Conservation (phyloP, 1,140 invertebrate species). For the Matsumurasca onukii region DNA sequence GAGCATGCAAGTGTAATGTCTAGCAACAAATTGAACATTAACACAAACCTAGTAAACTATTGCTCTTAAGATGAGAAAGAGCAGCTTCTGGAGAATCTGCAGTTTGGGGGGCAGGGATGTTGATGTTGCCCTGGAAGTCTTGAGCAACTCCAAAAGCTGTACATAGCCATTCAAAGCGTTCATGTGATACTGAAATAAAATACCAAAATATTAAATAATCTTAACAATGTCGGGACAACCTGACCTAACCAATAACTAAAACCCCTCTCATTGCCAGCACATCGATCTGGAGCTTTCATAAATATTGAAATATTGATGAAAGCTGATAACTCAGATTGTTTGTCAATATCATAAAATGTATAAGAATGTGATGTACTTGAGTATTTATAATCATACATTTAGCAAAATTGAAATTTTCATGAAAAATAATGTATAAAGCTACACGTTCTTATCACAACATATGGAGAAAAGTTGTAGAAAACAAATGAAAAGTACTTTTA, state of each 20-base stretch:
- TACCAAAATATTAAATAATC: too few species aligned
- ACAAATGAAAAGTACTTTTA: neutral
- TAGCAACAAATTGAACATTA: neutral
- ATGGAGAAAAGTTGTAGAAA: neutral
- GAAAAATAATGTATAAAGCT: neutral
- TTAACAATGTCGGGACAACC: too few species aligned
- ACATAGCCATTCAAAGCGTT: neutral
- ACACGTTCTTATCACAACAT: neutral
- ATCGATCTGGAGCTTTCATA: neutral
- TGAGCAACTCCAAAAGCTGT: neutral
- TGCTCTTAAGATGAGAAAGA: constrained; percentile 3
- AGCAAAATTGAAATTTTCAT: too few species aligned
- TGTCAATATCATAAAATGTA: neutral
- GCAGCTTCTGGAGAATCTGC: neutral
- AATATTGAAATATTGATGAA: neutral
- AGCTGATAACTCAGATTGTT: neutral
- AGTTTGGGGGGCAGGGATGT: neutral
- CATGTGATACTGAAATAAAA: neutral
- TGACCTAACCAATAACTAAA: too few species aligned
- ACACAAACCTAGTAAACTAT: neutral
- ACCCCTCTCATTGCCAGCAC: neutral
- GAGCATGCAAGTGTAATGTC: neutral
- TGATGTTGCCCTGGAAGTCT: neutral
- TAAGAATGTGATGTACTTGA: neutral
- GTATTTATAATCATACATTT: too few species aligned